Evolutionary conservation across 2,113 vertebrate genomes (phyloP).

Genomic region (Ictidomys tridecemlineatus): DNA sequence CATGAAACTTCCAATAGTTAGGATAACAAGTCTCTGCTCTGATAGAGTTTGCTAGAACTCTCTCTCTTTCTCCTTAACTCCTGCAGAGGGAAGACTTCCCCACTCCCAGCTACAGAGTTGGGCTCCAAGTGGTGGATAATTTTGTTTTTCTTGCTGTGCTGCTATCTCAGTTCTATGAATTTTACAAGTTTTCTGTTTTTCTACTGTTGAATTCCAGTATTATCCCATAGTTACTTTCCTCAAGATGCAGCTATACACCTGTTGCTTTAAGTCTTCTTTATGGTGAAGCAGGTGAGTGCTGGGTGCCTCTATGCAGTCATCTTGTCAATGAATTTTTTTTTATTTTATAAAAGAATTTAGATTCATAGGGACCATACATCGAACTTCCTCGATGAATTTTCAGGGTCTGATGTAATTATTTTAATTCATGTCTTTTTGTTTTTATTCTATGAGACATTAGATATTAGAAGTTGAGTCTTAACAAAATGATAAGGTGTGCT

Average conservation of each 20-base stretch:
- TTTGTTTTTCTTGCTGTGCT: background rate
- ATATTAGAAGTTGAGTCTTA: background rate
- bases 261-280: background rate
- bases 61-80: background rate
- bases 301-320: background rate
- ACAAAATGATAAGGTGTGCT: background rate
- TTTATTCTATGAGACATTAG: background rate
- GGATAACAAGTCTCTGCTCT: background rate
- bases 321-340: background rate
- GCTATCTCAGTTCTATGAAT: background rate
- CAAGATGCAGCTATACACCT: background rate
- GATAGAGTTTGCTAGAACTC: background rate
- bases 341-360: background rate
- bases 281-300: background rate
- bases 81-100: too few relatives aligned
- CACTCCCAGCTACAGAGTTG: background rate
- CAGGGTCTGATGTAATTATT: background rate
- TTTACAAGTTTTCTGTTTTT: background rate
- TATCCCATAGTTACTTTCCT: background rate
- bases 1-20: background rate
- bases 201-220: background rate
- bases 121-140: background rate
- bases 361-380: background rate
- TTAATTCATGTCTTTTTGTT: conserved; percentile 21
- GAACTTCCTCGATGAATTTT: background rate